Evolutionary conservation across 2,113 vertebrate species (phyloP).

Genomic region (Cynopterus brachyotis): DNA sequence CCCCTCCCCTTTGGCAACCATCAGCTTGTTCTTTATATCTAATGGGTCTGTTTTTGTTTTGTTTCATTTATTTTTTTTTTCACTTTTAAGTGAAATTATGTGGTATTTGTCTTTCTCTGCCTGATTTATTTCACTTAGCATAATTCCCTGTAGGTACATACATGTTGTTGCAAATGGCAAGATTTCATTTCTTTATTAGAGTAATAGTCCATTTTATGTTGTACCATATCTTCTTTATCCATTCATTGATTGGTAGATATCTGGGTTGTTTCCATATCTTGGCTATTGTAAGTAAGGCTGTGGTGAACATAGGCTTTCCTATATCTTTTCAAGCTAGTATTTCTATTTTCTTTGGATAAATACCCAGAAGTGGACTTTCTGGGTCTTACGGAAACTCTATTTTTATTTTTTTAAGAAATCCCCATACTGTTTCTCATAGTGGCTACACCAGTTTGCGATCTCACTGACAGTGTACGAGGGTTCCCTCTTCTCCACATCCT

Average conservation of each 20-base stretch:
- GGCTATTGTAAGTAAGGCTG: too few relatives aligned
- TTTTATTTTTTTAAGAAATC: background rate
- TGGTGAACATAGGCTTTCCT: too few relatives aligned
- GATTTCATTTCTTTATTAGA: background rate
- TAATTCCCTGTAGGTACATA: background rate
- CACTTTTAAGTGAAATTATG: background rate
- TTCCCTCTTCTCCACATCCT: background rate
- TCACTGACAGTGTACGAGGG: background rate
- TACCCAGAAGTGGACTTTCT: background rate
- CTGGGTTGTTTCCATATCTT: background rate
- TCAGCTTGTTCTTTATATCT: background rate
- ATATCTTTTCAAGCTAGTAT: background rate
- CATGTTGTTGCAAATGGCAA: background rate
- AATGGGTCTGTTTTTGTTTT: background rate
- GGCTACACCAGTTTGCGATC: background rate
- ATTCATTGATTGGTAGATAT: background rate
- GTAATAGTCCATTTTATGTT: background rate
- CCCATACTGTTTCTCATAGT: too few relatives aligned
- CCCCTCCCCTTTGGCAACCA: background rate
- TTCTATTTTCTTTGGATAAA: background rate
- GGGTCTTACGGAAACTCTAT: background rate
- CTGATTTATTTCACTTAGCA: background rate
- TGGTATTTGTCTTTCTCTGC: background rate
- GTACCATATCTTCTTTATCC: background rate
- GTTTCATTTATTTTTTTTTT: background rate